Base-by-base conservation (phyloP, 1,140 invertebrate genomes). In the Zaprionus kolodkinae region DNA sequence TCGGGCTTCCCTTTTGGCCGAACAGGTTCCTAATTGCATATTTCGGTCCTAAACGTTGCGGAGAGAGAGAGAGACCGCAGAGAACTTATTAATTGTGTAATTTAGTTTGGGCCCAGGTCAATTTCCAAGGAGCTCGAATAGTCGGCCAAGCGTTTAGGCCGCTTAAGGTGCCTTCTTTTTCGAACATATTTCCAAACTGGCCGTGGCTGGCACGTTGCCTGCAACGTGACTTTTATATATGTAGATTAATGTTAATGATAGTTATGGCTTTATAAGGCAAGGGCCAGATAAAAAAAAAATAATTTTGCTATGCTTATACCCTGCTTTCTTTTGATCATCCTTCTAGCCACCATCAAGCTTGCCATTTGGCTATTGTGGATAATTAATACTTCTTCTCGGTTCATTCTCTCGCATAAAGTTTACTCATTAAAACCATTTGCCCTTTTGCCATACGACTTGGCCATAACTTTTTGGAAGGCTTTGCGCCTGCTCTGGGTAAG, bases 81-180 rank as follows among this genome's bases (percentile, higher is more conserved):
- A 45, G 38, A 78, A 74, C 79, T 82, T 86, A 87, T 86, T 86
- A 87, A 86, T 86, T 86, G 79, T 87, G 79, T 82, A 86, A 86
- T 86, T 86, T 86, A 61, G 76, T 77, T 86, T 79, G 6, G 1
- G 65, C 68, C 79, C 50, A 45, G 66, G 63, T 70, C 76, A 56
- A 78, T 69, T 77, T 86, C 69, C 69, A 76, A 78, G 61, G 65
- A 60, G 21, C 62, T 57, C 30, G 76, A 80, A 69, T 73, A 57
- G 50, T 72, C 25, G 72, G 80, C 67, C 72, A 79, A 72, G 54
- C 60, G 43, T 72, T 76, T 67, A 64, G 63, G 59, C 56, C 65
- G n/a, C 60, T 27, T 64, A 55, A 60, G 63, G 38, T 72, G n/a
- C 33, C 10, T 7, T 10, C 33, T 1, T 35, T 35, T 35, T 9